Conservation (phyloP, 2,888 invertebrate genomes). For the Mechanitis messenoides region DNA sequence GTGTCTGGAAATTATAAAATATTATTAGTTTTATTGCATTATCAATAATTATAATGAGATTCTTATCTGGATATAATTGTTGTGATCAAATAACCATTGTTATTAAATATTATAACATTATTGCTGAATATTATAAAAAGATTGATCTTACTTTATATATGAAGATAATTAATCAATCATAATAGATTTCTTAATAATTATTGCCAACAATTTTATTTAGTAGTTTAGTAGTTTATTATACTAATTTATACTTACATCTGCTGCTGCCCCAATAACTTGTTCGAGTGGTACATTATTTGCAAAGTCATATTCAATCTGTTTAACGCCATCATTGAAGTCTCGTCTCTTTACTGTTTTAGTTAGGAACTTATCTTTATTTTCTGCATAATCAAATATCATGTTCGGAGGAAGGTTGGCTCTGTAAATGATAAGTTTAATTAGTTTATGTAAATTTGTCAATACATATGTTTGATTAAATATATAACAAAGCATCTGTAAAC, state of each 20-base stretch:
- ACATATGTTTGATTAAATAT: not conserved
- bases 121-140: no score
- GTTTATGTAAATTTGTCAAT: not conserved
- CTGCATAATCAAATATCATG: slow-evolving; percentile 89
- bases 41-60: not conserved
- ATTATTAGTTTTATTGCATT: no score
- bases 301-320: slow-evolving; percentile 89
- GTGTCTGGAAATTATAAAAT: slow-evolving; percentile 24
- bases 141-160: no score
- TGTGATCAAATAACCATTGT: no score
- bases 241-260: slow-evolving; percentile 37
- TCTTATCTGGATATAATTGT: no score
- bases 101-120: no score
- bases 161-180: not conserved
- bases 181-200: not conserved
- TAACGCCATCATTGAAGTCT: slow-evolving; percentile 91
- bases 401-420: slow-evolving; percentile 87
- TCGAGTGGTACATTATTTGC: slow-evolving; percentile 74
- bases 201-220: not conserved
- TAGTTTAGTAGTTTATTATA: not conserved
- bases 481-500: not conserved
- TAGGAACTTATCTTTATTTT: slow-evolving; percentile 86
- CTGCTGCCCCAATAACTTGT: slow-evolving; percentile 50
- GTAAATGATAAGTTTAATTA: slow-evolving; percentile 31
- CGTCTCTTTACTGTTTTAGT: slow-evolving; percentile 86